Base-by-base conservation (phyloP, 1,140 invertebrate species). In the Hermatobates lingyangjiaoensis region DNA sequence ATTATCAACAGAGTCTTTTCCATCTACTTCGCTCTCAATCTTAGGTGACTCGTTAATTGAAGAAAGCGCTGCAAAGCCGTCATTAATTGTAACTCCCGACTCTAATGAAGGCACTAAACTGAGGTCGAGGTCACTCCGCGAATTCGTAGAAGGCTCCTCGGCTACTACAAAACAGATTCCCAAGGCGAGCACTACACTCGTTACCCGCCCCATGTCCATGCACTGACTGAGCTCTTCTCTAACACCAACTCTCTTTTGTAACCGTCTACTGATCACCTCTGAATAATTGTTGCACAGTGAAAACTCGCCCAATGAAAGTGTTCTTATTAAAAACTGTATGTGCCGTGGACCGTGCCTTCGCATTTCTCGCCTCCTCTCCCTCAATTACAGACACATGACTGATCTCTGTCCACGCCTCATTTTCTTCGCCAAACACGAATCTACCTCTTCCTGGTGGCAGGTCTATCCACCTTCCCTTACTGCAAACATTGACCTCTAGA, bases 1-100 rank as follows among this genome's bases (percentile, higher is more conserved):
- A 26, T 54, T 50, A 12, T 53, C 25, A 2, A n/a, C 46, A 3
- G 38, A 3, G n/a, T 52, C 51, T 27, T 48, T 42, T 5, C 21
- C 39, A 18, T 42, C 21, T 18, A 18, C 39, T 20, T 5, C 21
- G 7, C 21, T 14, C 39, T 42, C 39, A 42, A 42, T 18, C 4
- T 42, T 42, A 4, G 5, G 5, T 18, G 21, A 42, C 39, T 42
- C 18, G 39, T 14, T 42, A 20, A 42, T 4, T 42, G 39, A 18
- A 42, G 4, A 18, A 10, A 42, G 7, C 18, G 5, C 5, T 42
- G 5, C 14, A 42, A 20, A 42, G 5, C 39, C n/a, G n/a, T n/a
- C n/a, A n/a, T n/a, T n/a, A 42, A 18, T 4, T 18, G 18, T 18
- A 20, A 20, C 5, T 10, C 39, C 18, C 14, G 14, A 20, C 5